Evolutionary conservation across 2,888 invertebrate genomes (phyloP), one percentile per base, ranked within the genome.

Genomic region (Gymnosoma rotundatum): DNA sequence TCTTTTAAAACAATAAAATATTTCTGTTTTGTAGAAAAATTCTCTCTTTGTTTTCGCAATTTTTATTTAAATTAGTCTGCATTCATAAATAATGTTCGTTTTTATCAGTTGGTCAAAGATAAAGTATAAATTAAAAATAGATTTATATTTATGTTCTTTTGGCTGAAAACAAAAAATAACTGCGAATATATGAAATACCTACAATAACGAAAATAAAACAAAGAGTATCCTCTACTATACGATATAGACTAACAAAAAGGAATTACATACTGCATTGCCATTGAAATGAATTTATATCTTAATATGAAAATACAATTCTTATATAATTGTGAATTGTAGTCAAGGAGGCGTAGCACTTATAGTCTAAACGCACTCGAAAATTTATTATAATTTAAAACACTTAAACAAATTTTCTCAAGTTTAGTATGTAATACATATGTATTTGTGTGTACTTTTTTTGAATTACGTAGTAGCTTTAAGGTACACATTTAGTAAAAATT

Each of bases 1-100:
- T 58, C 63, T 58, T 48, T 67, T 36, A 38, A 73, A 32, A 61
- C 36, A 61, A 73, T 25, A 69, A 50, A 21, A 8, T 36, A 32
- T 16, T 21, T 50, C 58, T 56, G 14, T 21, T 45, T 50, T 48
- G 42, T 1, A 25, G 8, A 2, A 25, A 69, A 38, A 9, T 9
- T 54, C 3, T 32, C 8, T 52, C 21, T 63, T 70, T 79, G 60
- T 72, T 20, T 54, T 73, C 73, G 36, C 20, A 60, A 48, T 61
- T 74, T 76, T 67, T 74, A 80, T 80, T 74, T 80, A 74, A 75
- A 69, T 70, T 67, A 67, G 83, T 69, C 85, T 84, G 85, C 79
- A 76, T 80, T 85, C 86, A 86, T 86, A 86, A 86, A 86, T 86
- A 66, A 79, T 73, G 58, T 84, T 74, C 36, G 50, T 72, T 76